Evolutionary conservation across 1,140 invertebrate species (phyloP).

Genomic region (Calliopsis andreniformis): DNA sequence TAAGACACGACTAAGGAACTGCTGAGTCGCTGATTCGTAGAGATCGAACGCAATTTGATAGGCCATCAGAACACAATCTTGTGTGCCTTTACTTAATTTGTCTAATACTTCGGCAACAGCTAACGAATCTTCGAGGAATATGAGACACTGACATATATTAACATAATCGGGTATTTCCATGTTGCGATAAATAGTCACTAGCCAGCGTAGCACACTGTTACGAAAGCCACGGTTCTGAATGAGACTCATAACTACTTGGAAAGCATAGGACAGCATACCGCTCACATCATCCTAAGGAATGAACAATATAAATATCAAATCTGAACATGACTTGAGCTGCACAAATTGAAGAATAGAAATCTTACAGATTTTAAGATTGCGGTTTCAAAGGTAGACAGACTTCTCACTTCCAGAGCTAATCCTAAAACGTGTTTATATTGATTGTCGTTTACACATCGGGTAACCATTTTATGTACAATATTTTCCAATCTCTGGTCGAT

Average conservation of each 20-base stretch:
- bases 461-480: conserved; percentile 98
- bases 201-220: conserved; percentile 91
- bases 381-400: conserved; percentile 97
- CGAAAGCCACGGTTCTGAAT: conserved; percentile 96
- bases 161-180: conserved; percentile 95
- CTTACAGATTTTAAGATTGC: conserved; percentile 93
- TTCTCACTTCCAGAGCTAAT: conserved; percentile 95
- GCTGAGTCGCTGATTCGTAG: conserved; percentile 99
- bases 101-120: conserved; percentile 95
- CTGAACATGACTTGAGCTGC: conserved; percentile 3
- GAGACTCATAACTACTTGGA: conserved; percentile 97
- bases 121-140: conserved; percentile 96
- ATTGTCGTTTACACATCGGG: conserved; percentile 95
- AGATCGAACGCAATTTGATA: conserved; percentile 99
- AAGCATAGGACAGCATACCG: conserved; percentile 96
- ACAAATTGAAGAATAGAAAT: not conserved
- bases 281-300: conserved; percentile 89
- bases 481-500: conserved; percentile 95
- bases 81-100: conserved; percentile 90
- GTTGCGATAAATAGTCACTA: conserved; percentile 95
- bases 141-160: conserved; percentile 97
- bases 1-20: conserved; percentile 95
- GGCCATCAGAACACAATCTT: conserved; percentile 92
- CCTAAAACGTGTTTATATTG: conserved; percentile 97
- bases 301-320: conserved; percentile 35